These are phyloP conservation scores for Eumerus sabulonum DNA, from an alignment of 2,888 invertebrate species.

Conservation along the genomic window DNA sequence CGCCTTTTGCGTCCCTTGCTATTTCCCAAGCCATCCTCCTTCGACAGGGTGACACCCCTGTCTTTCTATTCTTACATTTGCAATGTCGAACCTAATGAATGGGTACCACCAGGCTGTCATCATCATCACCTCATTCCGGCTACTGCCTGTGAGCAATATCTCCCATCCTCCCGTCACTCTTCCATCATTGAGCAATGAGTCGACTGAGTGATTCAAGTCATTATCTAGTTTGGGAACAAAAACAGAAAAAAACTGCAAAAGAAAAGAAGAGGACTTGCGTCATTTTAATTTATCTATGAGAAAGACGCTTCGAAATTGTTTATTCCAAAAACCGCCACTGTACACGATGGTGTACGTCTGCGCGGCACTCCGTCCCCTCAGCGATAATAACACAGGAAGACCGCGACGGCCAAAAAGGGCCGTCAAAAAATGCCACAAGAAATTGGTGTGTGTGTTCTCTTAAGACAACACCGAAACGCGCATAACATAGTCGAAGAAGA, in stretches of 20 bases:
- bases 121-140: slow-evolving; percentile 39
- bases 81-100: slow-evolving; percentile 58
- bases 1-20: slow-evolving; percentile 10
- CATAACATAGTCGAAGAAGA: not conserved
- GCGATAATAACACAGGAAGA: slow-evolving; percentile 17
- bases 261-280: slow-evolving; percentile 48
- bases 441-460: slow-evolving; percentile 54
- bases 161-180: not conserved
- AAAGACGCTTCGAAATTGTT: slow-evolving; percentile 63
- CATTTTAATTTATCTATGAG: slow-evolving; percentile 68
- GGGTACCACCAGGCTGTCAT: slow-evolving; percentile 60
- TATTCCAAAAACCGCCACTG: slow-evolving; percentile 3
- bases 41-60: too few relatives aligned
- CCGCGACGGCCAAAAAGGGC: slow-evolving; percentile 3
- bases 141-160: not conserved
- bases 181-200: slow-evolving; percentile 58
- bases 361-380: slow-evolving; percentile 3
- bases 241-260: too few relatives aligned
- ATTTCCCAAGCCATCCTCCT: slow-evolving; percentile 23
- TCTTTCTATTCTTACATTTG: too few relatives aligned
- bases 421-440: slow-evolving; percentile 47
- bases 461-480: slow-evolving; percentile 32
- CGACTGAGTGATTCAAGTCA: slow-evolving; percentile 62
- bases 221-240: slow-evolving; percentile 63
- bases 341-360: slow-evolving; percentile 17